A percentile compares a stretch with the other conserved stretches of the same genome.
Evolutionary conservation across 2,888 invertebrate genomes (phyloP).

Genomic region (Eretmocerus hayati): DNA sequence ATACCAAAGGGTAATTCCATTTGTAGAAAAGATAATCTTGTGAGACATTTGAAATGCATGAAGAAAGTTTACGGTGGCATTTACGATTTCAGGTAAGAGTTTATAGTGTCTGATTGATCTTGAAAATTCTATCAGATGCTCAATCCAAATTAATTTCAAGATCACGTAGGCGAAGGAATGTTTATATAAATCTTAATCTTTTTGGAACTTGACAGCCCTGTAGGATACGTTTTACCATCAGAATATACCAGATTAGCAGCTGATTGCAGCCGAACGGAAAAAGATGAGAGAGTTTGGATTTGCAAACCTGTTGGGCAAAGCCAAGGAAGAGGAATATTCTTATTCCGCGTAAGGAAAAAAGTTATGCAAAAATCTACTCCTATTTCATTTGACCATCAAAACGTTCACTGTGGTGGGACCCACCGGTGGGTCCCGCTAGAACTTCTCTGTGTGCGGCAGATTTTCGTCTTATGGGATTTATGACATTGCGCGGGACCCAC

Average conservation of each 20-base stretch:
- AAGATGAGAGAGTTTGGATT: slow-evolving; percentile 63
- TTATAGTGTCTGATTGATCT: neutral
- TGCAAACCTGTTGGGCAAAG: slow-evolving; percentile 83
- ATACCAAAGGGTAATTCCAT: slow-evolving; percentile 79
- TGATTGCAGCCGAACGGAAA: slow-evolving; percentile 59
- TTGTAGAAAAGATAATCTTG: slow-evolving; percentile 74
- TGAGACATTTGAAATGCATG: slow-evolving; percentile 73
- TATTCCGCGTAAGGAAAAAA: slow-evolving; percentile 66
- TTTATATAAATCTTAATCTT: neutral
- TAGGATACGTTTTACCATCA: slow-evolving; percentile 72
- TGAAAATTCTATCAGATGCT: neutral
- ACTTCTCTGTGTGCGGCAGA: too few relatives aligned
- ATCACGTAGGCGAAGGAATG: neutral
- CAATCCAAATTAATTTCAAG: neutral
- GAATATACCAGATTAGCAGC: slow-evolving; percentile 79
- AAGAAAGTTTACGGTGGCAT: slow-evolving; percentile 72
- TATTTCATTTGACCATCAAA: too few relatives aligned
- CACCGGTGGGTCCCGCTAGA: too few relatives aligned
- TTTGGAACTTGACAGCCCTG: slow-evolving; percentile 54
- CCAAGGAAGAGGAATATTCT: slow-evolving; percentile 75
- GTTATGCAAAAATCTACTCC: too few relatives aligned
- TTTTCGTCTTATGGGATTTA: too few relatives aligned
- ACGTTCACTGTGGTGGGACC: too few relatives aligned
- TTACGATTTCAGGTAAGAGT: slow-evolving; percentile 69
- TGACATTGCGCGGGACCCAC: too few relatives aligned